Percentiles rank a stretch among this genome's conserved stretches.
Conservation (phyloP, 2,797 vertebrate genomes). For the Scleropages formosus region DNA sequence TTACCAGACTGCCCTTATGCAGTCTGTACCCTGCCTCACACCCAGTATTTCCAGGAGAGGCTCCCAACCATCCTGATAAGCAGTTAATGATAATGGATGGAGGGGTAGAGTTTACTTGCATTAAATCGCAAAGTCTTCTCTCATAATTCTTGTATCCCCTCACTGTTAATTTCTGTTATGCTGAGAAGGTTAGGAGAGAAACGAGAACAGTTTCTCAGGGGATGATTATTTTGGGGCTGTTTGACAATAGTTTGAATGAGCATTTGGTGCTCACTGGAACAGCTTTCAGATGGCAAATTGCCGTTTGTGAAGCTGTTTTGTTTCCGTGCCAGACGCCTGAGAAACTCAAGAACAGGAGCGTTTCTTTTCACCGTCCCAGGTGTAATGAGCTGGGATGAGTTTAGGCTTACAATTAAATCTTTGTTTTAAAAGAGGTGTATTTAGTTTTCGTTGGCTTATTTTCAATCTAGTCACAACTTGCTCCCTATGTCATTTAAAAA, state of each 20-base stretch:
- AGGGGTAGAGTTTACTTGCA: too few relatives aligned
- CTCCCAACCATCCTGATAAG: too few relatives aligned
- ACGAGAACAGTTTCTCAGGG: neutral
- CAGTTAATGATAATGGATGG: too few relatives aligned
- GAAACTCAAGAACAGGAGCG: neutral
- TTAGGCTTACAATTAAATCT: neutral
- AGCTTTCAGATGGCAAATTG: neutral
- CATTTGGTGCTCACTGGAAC: neutral
- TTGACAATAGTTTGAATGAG: neutral
- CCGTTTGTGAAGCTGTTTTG: neutral
- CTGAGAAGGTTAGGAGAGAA: neutral
- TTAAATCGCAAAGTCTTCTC: too few relatives aligned
- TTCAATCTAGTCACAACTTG: too few relatives aligned
- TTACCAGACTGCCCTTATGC: too few relatives aligned
- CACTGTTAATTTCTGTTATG: neutral
- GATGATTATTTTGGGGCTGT: neutral
- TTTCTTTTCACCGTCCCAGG: neutral
- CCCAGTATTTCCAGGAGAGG: too few relatives aligned
- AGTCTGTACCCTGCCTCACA: too few relatives aligned
- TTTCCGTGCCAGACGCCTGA: neutral
- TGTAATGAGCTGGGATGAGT: neutral
- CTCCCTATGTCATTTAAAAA: too few relatives aligned
- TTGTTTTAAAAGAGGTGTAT: neutral
- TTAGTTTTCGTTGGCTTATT: neutral
- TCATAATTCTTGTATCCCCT: neutral